A percentile compares a stretch with the other conserved stretches of the same genome.
Conservation (phyloP, 2,113 vertebrate genomes). For the Xyliphius kryptos region DNA sequence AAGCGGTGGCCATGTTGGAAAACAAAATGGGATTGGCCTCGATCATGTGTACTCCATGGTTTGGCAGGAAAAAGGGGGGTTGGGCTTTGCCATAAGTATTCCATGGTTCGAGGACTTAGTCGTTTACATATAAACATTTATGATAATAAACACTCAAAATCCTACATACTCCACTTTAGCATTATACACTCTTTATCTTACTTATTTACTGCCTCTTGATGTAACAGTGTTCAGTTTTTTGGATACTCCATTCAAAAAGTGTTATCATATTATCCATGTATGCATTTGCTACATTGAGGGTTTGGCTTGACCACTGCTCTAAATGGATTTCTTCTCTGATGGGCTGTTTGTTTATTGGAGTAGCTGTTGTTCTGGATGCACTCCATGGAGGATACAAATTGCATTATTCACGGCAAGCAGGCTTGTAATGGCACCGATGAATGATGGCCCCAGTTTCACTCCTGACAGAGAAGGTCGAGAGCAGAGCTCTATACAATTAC, state of each 20-base stretch:
- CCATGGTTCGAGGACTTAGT: too few relatives aligned
- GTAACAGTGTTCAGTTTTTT: too few relatives aligned
- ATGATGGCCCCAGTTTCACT: slow-evolving; percentile 64
- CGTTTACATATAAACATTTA: too few relatives aligned
- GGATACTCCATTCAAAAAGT: slow-evolving; percentile 21
- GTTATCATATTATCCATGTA: slow-evolving; percentile 52
- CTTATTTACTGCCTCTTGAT: too few relatives aligned
- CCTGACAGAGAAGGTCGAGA: slow-evolving; percentile 67
- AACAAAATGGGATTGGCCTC: too few relatives aligned
- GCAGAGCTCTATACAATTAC: slow-evolving; percentile 61
- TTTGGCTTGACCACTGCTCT: slow-evolving; percentile 50
- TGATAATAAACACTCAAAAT: too few relatives aligned
- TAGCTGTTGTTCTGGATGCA: slow-evolving; percentile 67
- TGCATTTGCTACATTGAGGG: slow-evolving; percentile 52
- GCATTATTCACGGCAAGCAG: slow-evolving; percentile 70
- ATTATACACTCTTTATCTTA: too few relatives aligned
- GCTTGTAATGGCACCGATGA: slow-evolving; percentile 66
- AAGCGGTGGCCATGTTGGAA: too few relatives aligned
- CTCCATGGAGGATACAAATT: slow-evolving; percentile 73
- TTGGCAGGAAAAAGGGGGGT: too few relatives aligned
- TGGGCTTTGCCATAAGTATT: too few relatives aligned
- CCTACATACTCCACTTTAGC: too few relatives aligned
- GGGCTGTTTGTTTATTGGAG: slow-evolving; percentile 66
- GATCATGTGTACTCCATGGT: too few relatives aligned
- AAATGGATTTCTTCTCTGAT: slow-evolving; percentile 64